These are phyloP conservation scores for Pegoplata infirma DNA, from an alignment of 2,888 invertebrate genomes.

Conservation along the genomic window DNA sequence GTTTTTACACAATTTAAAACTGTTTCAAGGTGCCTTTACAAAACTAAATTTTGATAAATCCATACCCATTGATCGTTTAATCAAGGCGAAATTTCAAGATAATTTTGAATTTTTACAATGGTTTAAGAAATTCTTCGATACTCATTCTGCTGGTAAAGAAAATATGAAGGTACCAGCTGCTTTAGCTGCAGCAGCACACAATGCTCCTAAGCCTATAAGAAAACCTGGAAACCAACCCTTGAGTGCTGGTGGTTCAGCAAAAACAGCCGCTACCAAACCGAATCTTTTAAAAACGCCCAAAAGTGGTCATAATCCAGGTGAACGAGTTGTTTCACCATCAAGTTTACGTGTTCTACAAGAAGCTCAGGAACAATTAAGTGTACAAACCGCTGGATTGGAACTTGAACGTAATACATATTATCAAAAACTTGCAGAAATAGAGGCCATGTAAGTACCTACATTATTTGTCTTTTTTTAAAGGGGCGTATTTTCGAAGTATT, in stretches of 20 bases:
- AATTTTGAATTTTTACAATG: slow-evolving; percentile 99
- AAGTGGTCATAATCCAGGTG: slow-evolving; percentile 35
- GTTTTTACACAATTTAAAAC: slow-evolving; percentile 98
- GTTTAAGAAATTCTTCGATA: slow-evolving; percentile 99
- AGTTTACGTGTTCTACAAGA: slow-evolving; percentile 63
- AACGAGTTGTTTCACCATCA: slow-evolving; percentile 62
- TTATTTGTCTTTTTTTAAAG: neutral
- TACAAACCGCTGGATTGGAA: slow-evolving; percentile 55
- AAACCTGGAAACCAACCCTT: slow-evolving; percentile 29
- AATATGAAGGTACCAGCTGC: slow-evolving; percentile 64
- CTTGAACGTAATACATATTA: slow-evolving; percentile 69
- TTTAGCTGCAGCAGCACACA: slow-evolving; percentile 51
- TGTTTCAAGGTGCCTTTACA: slow-evolving; percentile 96
- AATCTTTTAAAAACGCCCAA: slow-evolving; percentile 53
- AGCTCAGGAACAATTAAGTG: slow-evolving; percentile 48
- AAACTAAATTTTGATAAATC: slow-evolving; percentile 96
- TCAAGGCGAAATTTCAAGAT: slow-evolving; percentile 99
- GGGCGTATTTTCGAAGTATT: neutral
- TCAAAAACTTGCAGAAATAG: slow-evolving; percentile 69
- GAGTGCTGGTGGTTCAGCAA: neutral
- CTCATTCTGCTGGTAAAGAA: slow-evolving; percentile 94
- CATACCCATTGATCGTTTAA: slow-evolving; percentile 81
- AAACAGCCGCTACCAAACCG: slow-evolving; percentile 55
- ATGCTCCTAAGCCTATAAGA: slow-evolving; percentile 57
- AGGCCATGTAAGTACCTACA: slow-evolving; percentile 66